A percentile compares a stretch with the other conserved stretches of the same genome.
Conservation (phyloP, 1,140 invertebrate genomes). For the Panulirus ornatus region DNA sequence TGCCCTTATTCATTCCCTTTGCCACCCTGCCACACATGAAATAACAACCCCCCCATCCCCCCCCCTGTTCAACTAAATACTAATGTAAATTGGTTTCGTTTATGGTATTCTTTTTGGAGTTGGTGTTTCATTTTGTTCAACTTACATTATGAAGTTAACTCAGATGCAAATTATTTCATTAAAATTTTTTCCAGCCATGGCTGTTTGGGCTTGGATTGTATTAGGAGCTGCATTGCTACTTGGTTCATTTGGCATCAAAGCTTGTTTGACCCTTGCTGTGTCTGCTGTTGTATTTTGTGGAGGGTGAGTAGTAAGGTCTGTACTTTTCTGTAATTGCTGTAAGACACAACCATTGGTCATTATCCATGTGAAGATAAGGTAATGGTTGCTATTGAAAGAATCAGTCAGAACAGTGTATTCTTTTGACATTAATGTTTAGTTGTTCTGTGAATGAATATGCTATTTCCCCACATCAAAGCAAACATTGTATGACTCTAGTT, state of each 20-base stretch:
- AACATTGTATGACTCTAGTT: neutral
- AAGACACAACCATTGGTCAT: too few species aligned
- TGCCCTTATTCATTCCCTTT: too few species aligned
- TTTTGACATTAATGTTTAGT: neutral
- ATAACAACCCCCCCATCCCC: too few species aligned
- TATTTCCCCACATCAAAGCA: neutral
- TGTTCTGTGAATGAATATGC: neutral
- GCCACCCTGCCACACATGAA: too few species aligned
- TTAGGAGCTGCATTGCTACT: conserved; percentile 43
- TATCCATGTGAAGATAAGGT: too few species aligned
- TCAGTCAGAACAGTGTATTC: neutral
- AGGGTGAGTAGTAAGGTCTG: conserved; percentile 21
- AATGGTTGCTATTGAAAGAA: too few species aligned
- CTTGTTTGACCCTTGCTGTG: conserved; percentile 29
- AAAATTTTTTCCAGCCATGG: conserved; percentile 42
- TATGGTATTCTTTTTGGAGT: neutral
- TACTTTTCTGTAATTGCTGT: too few species aligned
- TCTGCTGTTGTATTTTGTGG: conserved; percentile 43
- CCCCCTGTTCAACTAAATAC: neutral
- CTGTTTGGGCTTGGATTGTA: conserved; percentile 42
- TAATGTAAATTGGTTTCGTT: neutral
- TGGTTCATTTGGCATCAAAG: conserved; percentile 53
- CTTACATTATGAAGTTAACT: neutral
- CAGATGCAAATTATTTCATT: too few species aligned
- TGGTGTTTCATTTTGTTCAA: neutral